A percentile compares a stretch with the other conserved stretches of the same genome.
Evolutionary conservation across 1,140 invertebrate genomes (phyloP).

Genomic region (Lordiphosa collinella): DNA sequence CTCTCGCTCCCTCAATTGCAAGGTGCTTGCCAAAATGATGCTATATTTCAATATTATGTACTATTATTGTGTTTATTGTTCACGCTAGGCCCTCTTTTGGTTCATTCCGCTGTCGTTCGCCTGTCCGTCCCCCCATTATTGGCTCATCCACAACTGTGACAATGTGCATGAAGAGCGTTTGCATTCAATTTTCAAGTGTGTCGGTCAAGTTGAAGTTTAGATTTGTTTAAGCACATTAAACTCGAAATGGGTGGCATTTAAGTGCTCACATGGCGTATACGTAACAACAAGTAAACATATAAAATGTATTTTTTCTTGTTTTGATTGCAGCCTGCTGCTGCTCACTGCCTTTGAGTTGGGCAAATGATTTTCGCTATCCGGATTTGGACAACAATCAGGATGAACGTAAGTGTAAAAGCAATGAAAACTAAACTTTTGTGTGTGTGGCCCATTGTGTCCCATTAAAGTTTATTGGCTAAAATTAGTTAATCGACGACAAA

Average conservation of each 20-base stretch:
- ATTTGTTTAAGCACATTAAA: conserved; percentile 31
- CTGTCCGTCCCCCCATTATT: conserved; percentile 3
- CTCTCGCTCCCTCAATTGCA: conserved; percentile 56
- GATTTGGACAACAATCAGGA: conserved; percentile 60
- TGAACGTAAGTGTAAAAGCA: conserved; percentile 57
- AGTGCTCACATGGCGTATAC: conserved; percentile 35
- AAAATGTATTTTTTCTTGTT: not conserved
- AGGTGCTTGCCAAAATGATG: conserved; percentile 30
- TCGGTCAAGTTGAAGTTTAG: conserved; percentile 53
- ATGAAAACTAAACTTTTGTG: conserved; percentile 31
- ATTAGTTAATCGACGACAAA: conserved; percentile 67
- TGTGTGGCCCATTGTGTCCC: conserved; percentile 19
- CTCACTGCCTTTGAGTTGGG: conserved; percentile 27
- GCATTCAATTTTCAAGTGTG: conserved; percentile 2
- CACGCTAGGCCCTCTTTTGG: not conserved
- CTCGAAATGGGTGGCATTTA: conserved; percentile 1
- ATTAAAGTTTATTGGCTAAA: conserved; percentile 50
- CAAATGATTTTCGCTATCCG: conserved; percentile 63
- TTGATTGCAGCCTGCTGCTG: conserved; percentile 45
- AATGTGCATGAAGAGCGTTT: too few species aligned
- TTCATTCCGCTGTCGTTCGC: not conserved
- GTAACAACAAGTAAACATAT: conserved; percentile 18
- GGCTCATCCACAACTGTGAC: too few species aligned
- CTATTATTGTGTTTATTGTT: conserved; percentile 12
- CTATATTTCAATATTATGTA: conserved; percentile 1